phyloP scores from a whole-genome alignment of 1,140 invertebrate species.

The Piezodorus guildinii region DNA sequence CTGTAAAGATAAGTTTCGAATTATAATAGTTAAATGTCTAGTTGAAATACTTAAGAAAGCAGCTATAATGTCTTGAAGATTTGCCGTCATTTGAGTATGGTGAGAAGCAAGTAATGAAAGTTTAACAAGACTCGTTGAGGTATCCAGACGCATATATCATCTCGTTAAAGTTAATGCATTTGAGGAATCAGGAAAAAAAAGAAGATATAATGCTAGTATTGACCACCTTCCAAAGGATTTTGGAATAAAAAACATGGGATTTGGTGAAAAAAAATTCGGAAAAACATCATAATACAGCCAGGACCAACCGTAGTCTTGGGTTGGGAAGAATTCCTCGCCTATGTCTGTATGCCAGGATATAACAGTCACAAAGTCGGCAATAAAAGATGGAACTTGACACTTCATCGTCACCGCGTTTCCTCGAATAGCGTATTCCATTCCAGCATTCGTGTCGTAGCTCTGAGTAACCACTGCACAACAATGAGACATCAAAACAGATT shows the following conservation, averaged over 20 bases:
- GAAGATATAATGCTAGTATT: too few relatives aligned
- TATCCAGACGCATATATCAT: too few relatives aligned
- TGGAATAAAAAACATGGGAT: background rate
- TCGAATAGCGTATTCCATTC: slow-evolving; percentile 82
- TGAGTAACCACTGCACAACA: slow-evolving; percentile 60
- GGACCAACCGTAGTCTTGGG: background rate
- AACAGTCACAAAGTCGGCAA: slow-evolving; percentile 81
- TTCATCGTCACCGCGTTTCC: slow-evolving; percentile 84
- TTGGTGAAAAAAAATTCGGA: background rate
- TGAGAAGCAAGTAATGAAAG: too few relatives aligned
- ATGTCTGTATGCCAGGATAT: slow-evolving; percentile 76
- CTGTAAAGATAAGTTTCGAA: slow-evolving; percentile 41
- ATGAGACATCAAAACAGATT: too few relatives aligned
- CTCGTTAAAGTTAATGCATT: too few relatives aligned
- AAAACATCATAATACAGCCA: background rate
- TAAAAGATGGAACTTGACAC: slow-evolving; percentile 83
- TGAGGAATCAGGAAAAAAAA: background rate
- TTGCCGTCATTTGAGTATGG: too few relatives aligned
- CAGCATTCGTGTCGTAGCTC: slow-evolving; percentile 74
- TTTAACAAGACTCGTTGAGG: too few relatives aligned
- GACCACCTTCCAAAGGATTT: background rate
- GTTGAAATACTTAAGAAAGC: too few relatives aligned
- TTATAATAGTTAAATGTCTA: too few relatives aligned
- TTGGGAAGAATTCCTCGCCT: slow-evolving; percentile 36
- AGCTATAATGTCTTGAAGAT: too few relatives aligned